Conservation (phyloP, 2,888 invertebrate species). For the Philaethria dido region DNA sequence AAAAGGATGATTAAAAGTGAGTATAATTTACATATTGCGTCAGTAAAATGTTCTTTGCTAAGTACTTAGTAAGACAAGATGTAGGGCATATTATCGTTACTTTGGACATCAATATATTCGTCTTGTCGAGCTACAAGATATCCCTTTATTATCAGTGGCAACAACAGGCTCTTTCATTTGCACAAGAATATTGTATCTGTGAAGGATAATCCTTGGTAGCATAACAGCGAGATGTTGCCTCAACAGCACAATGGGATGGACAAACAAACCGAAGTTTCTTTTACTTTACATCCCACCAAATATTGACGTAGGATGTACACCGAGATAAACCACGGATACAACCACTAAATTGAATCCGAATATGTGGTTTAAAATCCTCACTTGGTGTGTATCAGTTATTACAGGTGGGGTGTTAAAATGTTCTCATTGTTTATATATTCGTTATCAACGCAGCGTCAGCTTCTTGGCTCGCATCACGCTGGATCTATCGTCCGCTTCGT, state of each 20-base stretch:
- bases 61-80: neutral
- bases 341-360: constrained; percentile 63
- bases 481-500: constrained; percentile 49
- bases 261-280: constrained; percentile 56
- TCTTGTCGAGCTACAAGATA: constrained; percentile 3
- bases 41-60: neutral
- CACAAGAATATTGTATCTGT: constrained; percentile 32
- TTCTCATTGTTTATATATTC: constrained; percentile 62
- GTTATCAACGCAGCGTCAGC: constrained; percentile 58
- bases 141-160: constrained; percentile 16
- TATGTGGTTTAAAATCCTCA: constrained; percentile 57
- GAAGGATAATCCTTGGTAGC: constrained; percentile 47
- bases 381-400: constrained; percentile 70
- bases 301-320: constrained; percentile 73
- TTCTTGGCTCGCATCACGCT: constrained; percentile 40
- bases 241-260: constrained; percentile 47
- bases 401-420: constrained; percentile 67
- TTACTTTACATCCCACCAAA: constrained; percentile 63
- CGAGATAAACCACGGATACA: constrained; percentile 68
- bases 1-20: too few species aligned
- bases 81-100: neutral
- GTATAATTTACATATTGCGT: neutral
- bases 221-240: constrained; percentile 46
- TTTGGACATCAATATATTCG: constrained; percentile 8
- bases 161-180: constrained; percentile 22